Base-by-base conservation (phyloP, 2,113 vertebrate genomes). In the Sphaerodactylus townsendi region DNA sequence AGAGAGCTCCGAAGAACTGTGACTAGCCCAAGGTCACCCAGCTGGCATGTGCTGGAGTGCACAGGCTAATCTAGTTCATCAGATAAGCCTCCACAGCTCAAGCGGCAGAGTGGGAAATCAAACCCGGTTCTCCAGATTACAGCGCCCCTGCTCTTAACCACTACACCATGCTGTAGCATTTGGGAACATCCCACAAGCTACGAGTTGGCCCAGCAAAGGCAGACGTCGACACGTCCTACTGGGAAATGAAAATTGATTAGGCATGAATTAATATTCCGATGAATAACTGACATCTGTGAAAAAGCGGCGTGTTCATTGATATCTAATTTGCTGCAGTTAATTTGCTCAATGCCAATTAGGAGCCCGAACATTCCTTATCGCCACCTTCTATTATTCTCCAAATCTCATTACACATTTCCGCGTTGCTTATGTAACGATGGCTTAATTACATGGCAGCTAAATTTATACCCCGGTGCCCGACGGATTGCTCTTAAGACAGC, bases 241-340 rank as follows among this genome's bases (percentile, higher is more conserved):
- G 66, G 87, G 88, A 91, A 35, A 62, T 10, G 2, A 6, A 84
- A 90, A 89, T 88, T 82, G n/a, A 87, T 91, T 91, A 81, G 14
- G 3, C 87, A 74, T 78, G 85, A 86, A 35, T 90, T 85, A 73
- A 53, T 73, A 53, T 70, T 89, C 79, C 17, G 65, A 85, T 64
- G 75, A 53, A 50, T 30, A 88, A 72, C 74, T 80, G 90, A 86
- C 21, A 33, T 81, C 89, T 77, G 66, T 25, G 79, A n/a, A 72
- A 85, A 83, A n/a, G 23, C 59, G 17, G 44, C 41, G 79, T 72
- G 59, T 66, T 90, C 82, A 85, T 89, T 82, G 90, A 90, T 92
- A 79, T 70, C 80, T 87, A 70, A 88, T 88, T 91, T 91, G 86
- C 83, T 87, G 83, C 88, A 78, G 82, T 88, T 90, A 86, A 88